These are phyloP conservation scores for Bos javanicus DNA, from an alignment of 2,113 vertebrate species.

Conservation along the genomic window DNA sequence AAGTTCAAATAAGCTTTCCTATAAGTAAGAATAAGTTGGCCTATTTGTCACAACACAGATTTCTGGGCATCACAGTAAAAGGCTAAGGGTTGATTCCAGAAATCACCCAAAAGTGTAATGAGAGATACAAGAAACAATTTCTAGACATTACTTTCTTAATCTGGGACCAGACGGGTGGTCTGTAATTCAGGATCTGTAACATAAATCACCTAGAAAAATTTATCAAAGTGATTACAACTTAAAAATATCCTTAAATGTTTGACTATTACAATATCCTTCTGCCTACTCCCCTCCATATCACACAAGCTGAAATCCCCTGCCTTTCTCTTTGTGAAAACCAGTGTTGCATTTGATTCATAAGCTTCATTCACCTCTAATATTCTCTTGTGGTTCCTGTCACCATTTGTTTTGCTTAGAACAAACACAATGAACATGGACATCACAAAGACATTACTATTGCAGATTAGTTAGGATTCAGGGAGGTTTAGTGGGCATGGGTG, in stretches of 20 bases:
- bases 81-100: not conserved
- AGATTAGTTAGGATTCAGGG: not conserved
- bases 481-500: not conserved
- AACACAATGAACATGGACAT: not conserved
- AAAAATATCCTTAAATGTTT: not conserved
- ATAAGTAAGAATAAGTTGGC: not conserved
- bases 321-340: not conserved
- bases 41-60: not conserved
- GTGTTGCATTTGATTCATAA: not conserved
- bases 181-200: not conserved
- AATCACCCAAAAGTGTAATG: not conserved
- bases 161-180: rapidly evolving
- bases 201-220: not conserved
- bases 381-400: not conserved
- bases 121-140: not conserved
- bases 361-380: not conserved
- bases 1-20: not conserved
- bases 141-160: not conserved
- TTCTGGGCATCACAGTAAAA: not conserved
- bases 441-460: not conserved
- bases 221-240: not conserved
- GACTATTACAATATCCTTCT: not conserved
- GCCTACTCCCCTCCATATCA: not conserved
- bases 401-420: not conserved
- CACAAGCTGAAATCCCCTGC: not conserved